Conservation (phyloP, 1,140 invertebrate species). For the Scaptomyza graminum region DNA sequence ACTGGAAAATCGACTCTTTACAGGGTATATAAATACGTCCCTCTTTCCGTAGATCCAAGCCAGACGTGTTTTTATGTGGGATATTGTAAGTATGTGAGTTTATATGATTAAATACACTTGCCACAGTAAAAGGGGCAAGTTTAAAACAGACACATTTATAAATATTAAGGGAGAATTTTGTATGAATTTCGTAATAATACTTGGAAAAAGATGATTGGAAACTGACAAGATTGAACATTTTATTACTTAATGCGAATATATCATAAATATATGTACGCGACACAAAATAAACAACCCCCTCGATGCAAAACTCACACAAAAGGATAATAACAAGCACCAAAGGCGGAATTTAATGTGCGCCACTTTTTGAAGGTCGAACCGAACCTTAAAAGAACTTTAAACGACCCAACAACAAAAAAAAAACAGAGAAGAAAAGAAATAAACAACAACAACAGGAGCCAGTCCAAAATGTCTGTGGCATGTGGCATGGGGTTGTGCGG, state of each 20-base stretch:
- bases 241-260: not conserved
- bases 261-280: not conserved
- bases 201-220: not conserved
- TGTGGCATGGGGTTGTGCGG: too few relatives aligned
- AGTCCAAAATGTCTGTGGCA: slow-evolving; percentile 17
- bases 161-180: slow-evolving; percentile 43
- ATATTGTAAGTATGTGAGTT: not conserved
- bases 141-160: not conserved
- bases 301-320: slow-evolving; percentile 17
- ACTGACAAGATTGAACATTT: not conserved
- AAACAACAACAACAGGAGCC: slow-evolving; percentile 13
- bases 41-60: slow-evolving; percentile 19
- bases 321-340: slow-evolving; percentile 33
- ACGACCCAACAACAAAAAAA: slow-evolving; percentile 18
- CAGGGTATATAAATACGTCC: slow-evolving; percentile 10
- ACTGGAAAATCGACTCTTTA: not conserved
- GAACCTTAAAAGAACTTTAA: slow-evolving; percentile 45
- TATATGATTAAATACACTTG: slow-evolving; percentile 12
- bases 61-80: slow-evolving; percentile 6
- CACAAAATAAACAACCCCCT: not conserved
- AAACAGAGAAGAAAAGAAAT: slow-evolving; percentile 13
- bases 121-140: slow-evolving; percentile 20
- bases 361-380: slow-evolving; percentile 70
- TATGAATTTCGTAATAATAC: not conserved
- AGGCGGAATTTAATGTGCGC: slow-evolving; percentile 52